phyloP scores from a whole-genome alignment of 1,140 invertebrate genomes.

The Drosophila auraria region DNA sequence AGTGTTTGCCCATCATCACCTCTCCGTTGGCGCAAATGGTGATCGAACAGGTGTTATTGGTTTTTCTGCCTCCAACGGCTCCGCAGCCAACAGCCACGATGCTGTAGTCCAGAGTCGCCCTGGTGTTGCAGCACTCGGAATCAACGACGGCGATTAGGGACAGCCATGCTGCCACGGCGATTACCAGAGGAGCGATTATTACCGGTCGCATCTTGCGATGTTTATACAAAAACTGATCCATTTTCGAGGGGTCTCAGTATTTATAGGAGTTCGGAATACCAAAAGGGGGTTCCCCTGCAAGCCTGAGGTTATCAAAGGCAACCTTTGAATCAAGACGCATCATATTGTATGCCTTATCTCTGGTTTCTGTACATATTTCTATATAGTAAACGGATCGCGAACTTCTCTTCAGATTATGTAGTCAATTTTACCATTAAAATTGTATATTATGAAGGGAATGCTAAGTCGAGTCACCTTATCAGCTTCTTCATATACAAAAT shows the following conservation, averaged over 20 bases:
- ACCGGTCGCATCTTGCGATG: background rate
- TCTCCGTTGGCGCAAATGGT: conserved; percentile 27
- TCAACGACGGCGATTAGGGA: background rate
- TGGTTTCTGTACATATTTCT: no score
- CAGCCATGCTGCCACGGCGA: background rate
- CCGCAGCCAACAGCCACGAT: conserved; percentile 3
- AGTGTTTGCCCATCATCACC: conserved; percentile 16
- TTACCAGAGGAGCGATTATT: background rate
- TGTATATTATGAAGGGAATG: no score
- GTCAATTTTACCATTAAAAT: no score
- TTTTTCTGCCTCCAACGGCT: conserved; percentile 2
- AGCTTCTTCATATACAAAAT: background rate
- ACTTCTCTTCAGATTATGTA: background rate
- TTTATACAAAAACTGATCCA: background rate
- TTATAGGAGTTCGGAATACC: conserved; percentile 1
- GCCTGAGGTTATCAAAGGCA: background rate
- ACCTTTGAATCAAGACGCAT: background rate
- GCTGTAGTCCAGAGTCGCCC: background rate
- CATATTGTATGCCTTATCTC: conserved; percentile 4
- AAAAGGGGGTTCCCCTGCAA: background rate
- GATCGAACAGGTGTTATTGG: background rate
- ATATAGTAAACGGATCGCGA: background rate
- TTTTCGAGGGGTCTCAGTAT: background rate
- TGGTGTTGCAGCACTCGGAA: conserved; percentile 9
- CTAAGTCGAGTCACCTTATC: background rate